Evolutionary conservation across 2,888 invertebrate genomes (phyloP), one percentile per base, ranked within the genome.

Genomic region (Megastigmus dorsalis): DNA sequence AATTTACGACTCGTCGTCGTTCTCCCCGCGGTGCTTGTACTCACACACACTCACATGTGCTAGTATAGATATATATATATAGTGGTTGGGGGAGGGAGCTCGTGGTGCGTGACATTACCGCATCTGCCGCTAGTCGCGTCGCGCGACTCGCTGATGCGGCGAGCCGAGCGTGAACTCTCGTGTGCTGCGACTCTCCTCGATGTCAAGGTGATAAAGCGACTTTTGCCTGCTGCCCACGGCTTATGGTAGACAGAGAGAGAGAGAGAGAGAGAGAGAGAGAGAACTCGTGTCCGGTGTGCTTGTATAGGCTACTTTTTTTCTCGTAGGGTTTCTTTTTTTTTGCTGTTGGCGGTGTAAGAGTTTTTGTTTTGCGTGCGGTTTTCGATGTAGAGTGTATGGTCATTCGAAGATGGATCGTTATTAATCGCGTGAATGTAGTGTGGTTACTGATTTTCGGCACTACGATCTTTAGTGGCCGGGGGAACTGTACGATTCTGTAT

Each of bases 71-170:
- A n/a, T n/a, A n/a, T n/a, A n/a, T n/a, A n/a, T n/a, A n/a, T n/a
- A n/a, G n/a, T n/a, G n/a, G n/a, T n/a, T n/a, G n/a, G n/a, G n/a
- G n/a, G n/a, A n/a, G n/a, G n/a, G 70, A 78, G 77, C 74, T 78
- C 82, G 76, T 79, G 79, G 80, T 81, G 79, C 82, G 84, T 84
- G 83, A 84, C 84, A 84, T 84, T 83, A 79, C 69, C 76, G 79
- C 85, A 85, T 84, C 84, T 85, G 85, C 62, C 50, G 50, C 18
- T 54, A 45, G 9, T 4, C 38, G 23, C 48, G n/a, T n/a, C n/a
- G n/a, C n/a, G 50, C 18, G 66, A 45, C 15, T 4, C 38, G 23
- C 48, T n/a, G n/a, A n/a, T n/a, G n/a, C 9, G 18, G 6, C 66
- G 59, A 52, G 20, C 41, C 50, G 33, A 62, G 63, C 55, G 71